phyloP scores from a whole-genome alignment of 1,140 invertebrate species.

The Drosophila navojoa region DNA sequence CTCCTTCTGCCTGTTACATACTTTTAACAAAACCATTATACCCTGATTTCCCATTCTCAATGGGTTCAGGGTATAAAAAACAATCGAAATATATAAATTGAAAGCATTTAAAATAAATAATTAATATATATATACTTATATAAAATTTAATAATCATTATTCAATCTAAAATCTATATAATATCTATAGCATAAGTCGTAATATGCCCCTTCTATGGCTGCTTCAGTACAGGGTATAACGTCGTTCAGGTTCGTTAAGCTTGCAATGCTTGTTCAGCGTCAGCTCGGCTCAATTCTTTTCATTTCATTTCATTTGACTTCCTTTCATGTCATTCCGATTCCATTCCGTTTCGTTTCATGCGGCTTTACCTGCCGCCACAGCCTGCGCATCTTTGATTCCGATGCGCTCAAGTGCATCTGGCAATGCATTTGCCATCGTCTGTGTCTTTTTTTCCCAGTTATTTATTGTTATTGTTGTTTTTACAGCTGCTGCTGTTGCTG shows the following conservation, averaged over 20 bases:
- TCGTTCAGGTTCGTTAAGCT: constrained; percentile 10
- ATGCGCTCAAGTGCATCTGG: constrained; percentile 35
- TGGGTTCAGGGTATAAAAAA: too few species aligned
- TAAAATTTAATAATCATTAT: too few species aligned
- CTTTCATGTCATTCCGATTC: neutral
- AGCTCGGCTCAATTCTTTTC: constrained; percentile 10
- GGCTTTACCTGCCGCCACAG: neutral
- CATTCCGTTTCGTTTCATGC: constrained; percentile 6
- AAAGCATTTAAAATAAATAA: too few species aligned
- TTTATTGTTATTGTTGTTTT: constrained; percentile 8
- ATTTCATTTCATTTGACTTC: constrained; percentile 9
- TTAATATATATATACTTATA: too few species aligned
- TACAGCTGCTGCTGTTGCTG: neutral
- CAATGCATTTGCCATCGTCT: constrained; percentile 16
- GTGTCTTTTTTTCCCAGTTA: neutral
- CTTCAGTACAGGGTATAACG: constrained; percentile 4
- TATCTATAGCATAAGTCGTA: too few species aligned
- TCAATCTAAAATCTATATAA: too few species aligned
- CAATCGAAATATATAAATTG: too few species aligned
- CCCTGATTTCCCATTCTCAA: too few species aligned
- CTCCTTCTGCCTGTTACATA: too few species aligned
- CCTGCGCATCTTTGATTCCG: constrained; percentile 5
- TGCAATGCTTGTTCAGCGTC: neutral
- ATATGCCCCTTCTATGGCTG: too few species aligned
- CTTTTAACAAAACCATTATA: too few species aligned